These are phyloP conservation scores for Drosophila multiciliata DNA, from an alignment of 2,888 invertebrate genomes.

Conservation along the genomic window DNA sequence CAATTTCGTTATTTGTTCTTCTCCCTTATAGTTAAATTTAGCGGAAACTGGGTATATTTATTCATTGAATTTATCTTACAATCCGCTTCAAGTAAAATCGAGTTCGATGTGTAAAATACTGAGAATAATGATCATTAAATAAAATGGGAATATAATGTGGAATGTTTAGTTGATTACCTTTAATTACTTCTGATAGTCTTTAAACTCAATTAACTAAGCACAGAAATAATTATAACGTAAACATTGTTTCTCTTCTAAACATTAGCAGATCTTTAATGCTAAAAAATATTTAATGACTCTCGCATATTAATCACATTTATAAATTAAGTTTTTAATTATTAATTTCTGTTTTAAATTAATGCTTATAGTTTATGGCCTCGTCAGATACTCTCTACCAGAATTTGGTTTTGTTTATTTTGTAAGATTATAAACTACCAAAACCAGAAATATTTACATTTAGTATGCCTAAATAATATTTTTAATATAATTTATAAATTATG, in stretches of 20 bases:
- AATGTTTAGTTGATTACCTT: slow-evolving; percentile 12
- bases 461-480: background rate
- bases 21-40: background rate
- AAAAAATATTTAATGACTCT: background rate
- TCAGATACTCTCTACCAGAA: background rate
- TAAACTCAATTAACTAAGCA: slow-evolving; percentile 2
- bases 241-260: background rate
- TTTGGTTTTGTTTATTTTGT: too few relatives aligned
- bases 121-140: background rate
- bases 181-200: slow-evolving; percentile 5
- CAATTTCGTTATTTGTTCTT: background rate
- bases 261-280: background rate
- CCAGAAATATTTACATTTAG: slow-evolving; percentile 2
- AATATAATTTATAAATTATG: background rate
- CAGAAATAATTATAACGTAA: background rate
- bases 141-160: background rate
- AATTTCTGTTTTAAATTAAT: background rate
- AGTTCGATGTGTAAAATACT: slow-evolving; percentile 1
- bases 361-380: background rate
- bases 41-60: background rate
- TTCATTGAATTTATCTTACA: background rate
- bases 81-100: background rate
- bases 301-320: background rate
- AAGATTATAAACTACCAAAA: background rate
- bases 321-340: background rate